Evolutionary conservation across 2,888 invertebrate species (phyloP), one percentile per base, ranked within the genome.

Genomic region (Bursaphelenchus okinawaensis): DNA sequence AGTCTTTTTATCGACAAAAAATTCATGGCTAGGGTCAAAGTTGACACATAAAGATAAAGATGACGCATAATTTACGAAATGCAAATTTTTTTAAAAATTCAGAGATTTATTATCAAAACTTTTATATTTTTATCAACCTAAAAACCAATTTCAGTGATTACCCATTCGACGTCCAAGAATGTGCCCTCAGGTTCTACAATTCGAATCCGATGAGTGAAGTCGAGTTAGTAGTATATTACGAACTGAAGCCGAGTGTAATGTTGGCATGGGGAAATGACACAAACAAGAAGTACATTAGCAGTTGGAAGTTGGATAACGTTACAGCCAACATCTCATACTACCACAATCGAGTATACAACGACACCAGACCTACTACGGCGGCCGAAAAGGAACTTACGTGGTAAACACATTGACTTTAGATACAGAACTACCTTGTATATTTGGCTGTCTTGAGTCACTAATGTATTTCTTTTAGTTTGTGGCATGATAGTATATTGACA

Each of bases 201-300:
- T 55, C 66, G 16, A 66, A 58, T 23, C 26, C 70, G 16, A 73
- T 73, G 73, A 68, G 61, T 52, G 73, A 73, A 55, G 71, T 75
- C 16, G 61, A 65, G 24, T 31, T 68, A n/a, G 19, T 22, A 7
- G 60, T 64, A 7, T 73, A 75, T 59, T 75, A 73, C 62, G 62
- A 67, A 23, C 27, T 69, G 29, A 60, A 62, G n/a, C 73, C 73
- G 26, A 63, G 59, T 51, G 66, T 73, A 19, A 63, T 67, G 29
- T 62, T 73, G 16, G 74, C 72, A 8, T 79, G 79, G 78, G 77
- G 74, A 7, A 62, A 71, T 19, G 72, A 75, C 57, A 52, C 66
- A 8, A 56, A 67, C n/a, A 77, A 77, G 56, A 64, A 63, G 22
- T 73, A 75, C 55, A 71, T 80, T 19, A 72, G 72, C 24, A 75